Percentiles rank a stretch among this genome's conserved stretches.
These are phyloP conservation scores for Carlito syrichta DNA, from an alignment of 2,113 vertebrate genomes.

Conservation along the genomic window DNA sequence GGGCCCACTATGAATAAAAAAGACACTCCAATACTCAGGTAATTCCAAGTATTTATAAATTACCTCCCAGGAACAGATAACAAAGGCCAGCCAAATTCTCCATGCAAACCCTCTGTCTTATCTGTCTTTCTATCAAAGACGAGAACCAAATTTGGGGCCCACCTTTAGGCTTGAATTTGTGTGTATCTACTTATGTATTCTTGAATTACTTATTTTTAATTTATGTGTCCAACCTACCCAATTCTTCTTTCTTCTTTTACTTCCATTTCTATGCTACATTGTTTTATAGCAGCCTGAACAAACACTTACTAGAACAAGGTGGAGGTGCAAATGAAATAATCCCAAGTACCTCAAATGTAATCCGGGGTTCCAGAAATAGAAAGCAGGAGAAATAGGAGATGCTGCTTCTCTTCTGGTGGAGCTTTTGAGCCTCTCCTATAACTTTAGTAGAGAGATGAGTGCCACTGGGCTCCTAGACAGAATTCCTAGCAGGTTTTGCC, in stretches of 20 bases:
- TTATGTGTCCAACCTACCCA: background rate
- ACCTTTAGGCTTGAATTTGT: background rate
- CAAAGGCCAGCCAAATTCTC: background rate
- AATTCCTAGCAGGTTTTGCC: background rate
- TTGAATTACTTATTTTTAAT: background rate
- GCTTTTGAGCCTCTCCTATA: background rate
- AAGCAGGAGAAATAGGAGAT: background rate
- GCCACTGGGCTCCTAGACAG: background rate
- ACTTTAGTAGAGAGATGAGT: background rate
- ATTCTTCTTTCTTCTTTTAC: background rate
- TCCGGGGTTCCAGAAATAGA: background rate
- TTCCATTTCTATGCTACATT: background rate
- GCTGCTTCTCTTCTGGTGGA: background rate
- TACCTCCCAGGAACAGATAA: background rate
- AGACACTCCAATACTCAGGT: background rate
- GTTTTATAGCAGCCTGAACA: background rate
- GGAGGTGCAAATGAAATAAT: background rate
- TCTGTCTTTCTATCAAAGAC: background rate
- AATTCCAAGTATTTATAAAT: background rate
- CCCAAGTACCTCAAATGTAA: background rate
- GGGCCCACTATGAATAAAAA: background rate
- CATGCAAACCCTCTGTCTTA: background rate
- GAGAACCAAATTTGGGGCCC: background rate
- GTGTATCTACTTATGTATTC: rapidly evolving
- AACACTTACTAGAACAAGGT: background rate